Percentiles rank a stretch among this genome's conserved stretches.
Conservation (phyloP, 2,888 invertebrate species). For the Eupithecia dodoneata region DNA sequence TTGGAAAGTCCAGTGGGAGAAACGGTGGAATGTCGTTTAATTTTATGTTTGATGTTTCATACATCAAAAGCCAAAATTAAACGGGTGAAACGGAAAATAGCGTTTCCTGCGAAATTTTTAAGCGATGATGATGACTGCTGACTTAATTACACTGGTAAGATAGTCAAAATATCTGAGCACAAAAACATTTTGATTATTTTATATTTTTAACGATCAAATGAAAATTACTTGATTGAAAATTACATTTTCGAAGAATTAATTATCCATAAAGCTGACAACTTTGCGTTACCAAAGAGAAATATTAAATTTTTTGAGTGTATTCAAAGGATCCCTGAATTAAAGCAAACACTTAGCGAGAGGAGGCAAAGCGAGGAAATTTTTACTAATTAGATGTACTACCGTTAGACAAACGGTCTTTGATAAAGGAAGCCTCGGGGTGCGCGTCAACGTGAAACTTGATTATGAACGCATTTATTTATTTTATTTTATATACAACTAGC, state of each 20-base stretch:
- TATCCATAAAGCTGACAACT: conserved; percentile 13
- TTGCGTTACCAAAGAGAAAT: conserved; percentile 23
- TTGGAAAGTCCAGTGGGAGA: conserved; percentile 60
- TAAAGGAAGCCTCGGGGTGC: neutral
- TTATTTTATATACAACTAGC: too few relatives aligned
- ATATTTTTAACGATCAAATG: neutral
- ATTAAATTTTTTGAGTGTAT: conserved; percentile 39
- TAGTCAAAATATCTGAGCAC: neutral
- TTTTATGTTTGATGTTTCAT: conserved; percentile 48
- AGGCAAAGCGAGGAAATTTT: conserved; percentile 39
- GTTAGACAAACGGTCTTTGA: conserved; percentile 11
- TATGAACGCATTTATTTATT: neutral
- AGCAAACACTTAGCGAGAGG: conserved; percentile 45
- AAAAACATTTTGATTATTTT: neutral
- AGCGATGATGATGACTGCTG: neutral
- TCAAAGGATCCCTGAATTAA: conserved; percentile 42
- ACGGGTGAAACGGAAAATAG: conserved; percentile 49
- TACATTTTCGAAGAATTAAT: neutral
- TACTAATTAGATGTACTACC: conserved; percentile 48
- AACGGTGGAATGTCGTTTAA: conserved; percentile 50
- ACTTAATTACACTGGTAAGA: neutral
- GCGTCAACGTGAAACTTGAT: neutral
- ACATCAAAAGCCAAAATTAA: conserved; percentile 39
- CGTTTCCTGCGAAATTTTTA: conserved; percentile 44
- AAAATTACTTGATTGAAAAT: neutral